These are phyloP conservation scores for Casuarius casuarius DNA, from an alignment of 2,113 vertebrate species.

Conservation along the genomic window DNA sequence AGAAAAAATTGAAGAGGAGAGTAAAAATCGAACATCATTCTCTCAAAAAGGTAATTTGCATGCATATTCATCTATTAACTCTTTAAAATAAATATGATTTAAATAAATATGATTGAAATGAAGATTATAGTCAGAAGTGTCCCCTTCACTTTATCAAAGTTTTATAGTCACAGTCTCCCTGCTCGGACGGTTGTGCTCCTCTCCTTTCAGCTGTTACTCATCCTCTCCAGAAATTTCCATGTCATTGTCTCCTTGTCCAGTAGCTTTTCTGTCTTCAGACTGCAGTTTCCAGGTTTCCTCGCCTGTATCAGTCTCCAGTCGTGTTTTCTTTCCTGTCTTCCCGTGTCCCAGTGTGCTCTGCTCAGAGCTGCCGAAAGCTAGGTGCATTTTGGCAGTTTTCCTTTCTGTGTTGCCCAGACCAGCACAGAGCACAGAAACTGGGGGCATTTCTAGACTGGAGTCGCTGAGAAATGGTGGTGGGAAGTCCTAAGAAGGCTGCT, in stretches of 20 bases:
- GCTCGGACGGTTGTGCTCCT: not conserved
- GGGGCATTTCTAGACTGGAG: not conserved
- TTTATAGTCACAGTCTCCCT: not conserved
- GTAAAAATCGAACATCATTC: not conserved
- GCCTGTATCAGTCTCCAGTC: not conserved
- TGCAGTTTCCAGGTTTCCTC: not conserved
- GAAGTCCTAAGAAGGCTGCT: not conserved
- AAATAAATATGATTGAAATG: not conserved
- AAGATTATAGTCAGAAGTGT: not conserved
- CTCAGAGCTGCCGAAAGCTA: not conserved
- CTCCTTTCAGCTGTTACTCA: not conserved
- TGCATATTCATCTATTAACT: not conserved
- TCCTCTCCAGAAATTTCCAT: not conserved
- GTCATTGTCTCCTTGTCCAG: not conserved
- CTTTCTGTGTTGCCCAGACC: not conserved
- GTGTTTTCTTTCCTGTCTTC: too few relatives aligned
- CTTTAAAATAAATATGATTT: not conserved
- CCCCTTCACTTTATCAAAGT: too few relatives aligned
- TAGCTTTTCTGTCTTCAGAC: not conserved
- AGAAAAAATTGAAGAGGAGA: slow-evolving; percentile 71
- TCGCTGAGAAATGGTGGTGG: not conserved
- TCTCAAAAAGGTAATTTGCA: not conserved
- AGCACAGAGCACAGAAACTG: not conserved
- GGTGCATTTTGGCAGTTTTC: not conserved
- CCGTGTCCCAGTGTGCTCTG: not conserved